Base-by-base conservation (phyloP, 2,113 vertebrate species). In the Ageneiosus marmoratus region DNA sequence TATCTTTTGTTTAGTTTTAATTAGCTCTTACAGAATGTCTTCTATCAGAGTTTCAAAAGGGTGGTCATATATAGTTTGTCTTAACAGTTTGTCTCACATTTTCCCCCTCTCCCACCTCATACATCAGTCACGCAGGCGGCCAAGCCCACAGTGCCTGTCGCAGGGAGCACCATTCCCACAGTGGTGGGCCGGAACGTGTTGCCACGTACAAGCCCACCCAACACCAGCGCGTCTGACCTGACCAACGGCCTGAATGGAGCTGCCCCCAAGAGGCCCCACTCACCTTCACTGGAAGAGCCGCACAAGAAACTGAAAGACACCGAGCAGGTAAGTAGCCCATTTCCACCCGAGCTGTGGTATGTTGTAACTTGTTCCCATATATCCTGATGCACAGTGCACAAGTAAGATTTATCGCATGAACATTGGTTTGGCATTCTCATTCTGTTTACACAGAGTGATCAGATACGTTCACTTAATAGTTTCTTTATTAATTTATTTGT, bases 291-390 rank as follows among this genome's bases (percentile, higher is more conserved):
- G 0, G 95, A 95, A 87, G 95, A 95, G 22, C 84, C 86, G 65
- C 88, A 92, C 20, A 96, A 95, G 90, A 95, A 94, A 77, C 84
- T 91, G 69, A 95, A 93, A 90, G 94, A 96, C 1, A 12, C 90
- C 87, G 94, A 94, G 88, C 93, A 93, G 92, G 95, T 95, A 78
- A 69, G 29, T 67, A 41, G 3, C 29, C 9, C 24, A 18, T 9
- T 46, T 18, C 1, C 11, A n/a, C 12, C 46, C 12, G 41, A 37
- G 27, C n/a, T 72, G 41, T 72, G 37, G 37, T 41, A 41, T 41
- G 5, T 41, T 2, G 37, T 41, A 41, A 41, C 37, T 41, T 41
- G 37, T 41, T 41, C 37, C n/a, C n/a, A 41, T 5, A 41, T 41
- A 18, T 69, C 24, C 65, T 22, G 3, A 18, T 24, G 9, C 7